Evolutionary conservation across 2,888 invertebrate species (phyloP).

Genomic region (Tetragonisca angustula): DNA sequence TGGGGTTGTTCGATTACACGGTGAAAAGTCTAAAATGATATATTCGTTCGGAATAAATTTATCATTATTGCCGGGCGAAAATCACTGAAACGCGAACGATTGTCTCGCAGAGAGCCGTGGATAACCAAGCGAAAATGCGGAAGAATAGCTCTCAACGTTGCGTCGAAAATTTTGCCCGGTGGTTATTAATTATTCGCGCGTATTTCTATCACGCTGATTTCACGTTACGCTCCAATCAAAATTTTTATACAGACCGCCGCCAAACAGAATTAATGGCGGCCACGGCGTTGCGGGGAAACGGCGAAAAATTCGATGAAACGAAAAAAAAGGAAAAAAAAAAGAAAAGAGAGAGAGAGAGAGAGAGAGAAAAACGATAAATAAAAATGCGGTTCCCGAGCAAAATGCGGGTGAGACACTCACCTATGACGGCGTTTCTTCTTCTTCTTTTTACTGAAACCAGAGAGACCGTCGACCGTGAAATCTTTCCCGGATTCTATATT

Average conservation of each 20-base stretch:
- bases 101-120: not conserved
- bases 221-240: not conserved
- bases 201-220: slow-evolving; percentile 23
- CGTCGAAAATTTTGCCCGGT: slow-evolving; percentile 22
- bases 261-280: slow-evolving; percentile 24
- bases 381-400: slow-evolving; percentile 2
- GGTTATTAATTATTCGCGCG: slow-evolving; percentile 46
- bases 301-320: slow-evolving; percentile 12
- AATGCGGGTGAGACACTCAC: slow-evolving; percentile 85
- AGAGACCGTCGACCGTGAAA: slow-evolving; percentile 92
- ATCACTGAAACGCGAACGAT: slow-evolving; percentile 28
- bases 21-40: slow-evolving; percentile 43
- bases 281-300: not conserved
- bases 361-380: not conserved
- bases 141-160: slow-evolving; percentile 11
- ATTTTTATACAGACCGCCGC: not conserved
- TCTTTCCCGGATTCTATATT: slow-evolving; percentile 91
- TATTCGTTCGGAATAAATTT: slow-evolving; percentile 28
- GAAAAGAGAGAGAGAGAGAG: not conserved
- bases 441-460: slow-evolving; percentile 94
- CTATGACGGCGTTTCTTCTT: slow-evolving; percentile 97
- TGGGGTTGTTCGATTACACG: slow-evolving; percentile 28
- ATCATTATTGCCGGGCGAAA: slow-evolving; percentile 29
- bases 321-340: not conserved
- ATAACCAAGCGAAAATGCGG: slow-evolving; percentile 28